Conservation (phyloP, 2,888 invertebrate species). For the Panorpa germanica region DNA sequence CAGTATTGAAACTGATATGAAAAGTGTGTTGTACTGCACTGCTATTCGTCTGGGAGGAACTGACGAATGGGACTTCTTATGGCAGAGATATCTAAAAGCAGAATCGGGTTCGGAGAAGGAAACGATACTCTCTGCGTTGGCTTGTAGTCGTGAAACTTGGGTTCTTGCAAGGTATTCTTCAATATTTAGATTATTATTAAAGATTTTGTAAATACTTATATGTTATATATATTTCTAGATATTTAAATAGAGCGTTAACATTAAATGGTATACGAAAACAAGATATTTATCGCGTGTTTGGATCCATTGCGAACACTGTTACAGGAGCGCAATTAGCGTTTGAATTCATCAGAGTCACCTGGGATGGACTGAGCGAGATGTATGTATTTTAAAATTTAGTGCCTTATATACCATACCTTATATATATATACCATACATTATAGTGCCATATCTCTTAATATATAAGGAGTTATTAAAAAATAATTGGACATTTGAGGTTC, state of each 20-base stretch:
- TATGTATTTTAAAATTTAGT: slow-evolving; percentile 27
- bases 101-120: slow-evolving; percentile 70
- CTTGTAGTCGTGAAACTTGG: slow-evolving; percentile 71
- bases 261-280: slow-evolving; percentile 68
- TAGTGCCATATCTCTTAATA: no score
- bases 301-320: slow-evolving; percentile 52
- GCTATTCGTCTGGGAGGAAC: slow-evolving; percentile 69
- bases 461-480: no score
- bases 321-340: slow-evolving; percentile 70
- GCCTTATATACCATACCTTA: no score
- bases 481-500: no score
- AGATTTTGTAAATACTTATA: slow-evolving; percentile 5
- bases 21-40: slow-evolving; percentile 70
- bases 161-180: slow-evolving; percentile 28
- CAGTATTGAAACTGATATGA: slow-evolving; percentile 70
- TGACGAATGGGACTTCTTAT: slow-evolving; percentile 77
- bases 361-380: slow-evolving; percentile 51
- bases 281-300: slow-evolving; percentile 59
- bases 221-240: slow-evolving; percentile 26
- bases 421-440: no score
- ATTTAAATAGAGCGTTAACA: slow-evolving; percentile 51
- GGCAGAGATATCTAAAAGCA: slow-evolving; percentile 54
- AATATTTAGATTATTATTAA: slow-evolving; percentile 8
- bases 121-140: slow-evolving; percentile 53
- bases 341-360: slow-evolving; percentile 57